Conservation (phyloP, 2,797 vertebrate species). For the Neoniphon sammara region DNA sequence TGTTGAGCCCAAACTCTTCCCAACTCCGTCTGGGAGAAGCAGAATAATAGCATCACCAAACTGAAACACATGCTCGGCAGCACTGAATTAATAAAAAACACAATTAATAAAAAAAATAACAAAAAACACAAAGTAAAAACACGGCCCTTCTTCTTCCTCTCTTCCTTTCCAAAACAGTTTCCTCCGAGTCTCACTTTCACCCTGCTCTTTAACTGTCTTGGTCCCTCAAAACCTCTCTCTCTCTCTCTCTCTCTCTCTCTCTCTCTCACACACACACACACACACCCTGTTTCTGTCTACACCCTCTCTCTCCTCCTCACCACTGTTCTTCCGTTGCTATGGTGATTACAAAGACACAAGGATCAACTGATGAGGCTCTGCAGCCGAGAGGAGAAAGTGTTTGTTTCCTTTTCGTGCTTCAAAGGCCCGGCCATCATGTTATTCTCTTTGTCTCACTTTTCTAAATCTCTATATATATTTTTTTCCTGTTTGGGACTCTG, state of each 20-base stretch:
- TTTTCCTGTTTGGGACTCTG: slow-evolving; percentile 16
- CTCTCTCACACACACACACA: too few species aligned
- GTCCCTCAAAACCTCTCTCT: slow-evolving; percentile 34
- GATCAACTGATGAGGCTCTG: slow-evolving; percentile 54
- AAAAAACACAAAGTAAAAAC: slow-evolving; percentile 4
- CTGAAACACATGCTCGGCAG: slow-evolving; percentile 65
- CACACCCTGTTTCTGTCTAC: slow-evolving; percentile 63
- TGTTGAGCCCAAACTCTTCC: slow-evolving; percentile 61
- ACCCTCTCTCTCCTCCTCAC: slow-evolving; percentile 71
- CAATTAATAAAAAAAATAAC: neutral
- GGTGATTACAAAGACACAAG: slow-evolving; percentile 60
- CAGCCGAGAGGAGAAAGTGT: slow-evolving; percentile 30
- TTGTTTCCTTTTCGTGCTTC: slow-evolving; percentile 8
- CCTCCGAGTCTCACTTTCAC: slow-evolving; percentile 47
- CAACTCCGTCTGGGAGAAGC: slow-evolving; percentile 60
- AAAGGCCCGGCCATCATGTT: neutral
- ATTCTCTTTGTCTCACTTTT: slow-evolving; percentile 4
- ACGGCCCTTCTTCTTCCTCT: slow-evolving; percentile 21
- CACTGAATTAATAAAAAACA: neutral
- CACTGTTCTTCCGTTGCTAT: slow-evolving; percentile 65
- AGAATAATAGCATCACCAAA: slow-evolving; percentile 70
- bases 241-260: slow-evolving; percentile 37
- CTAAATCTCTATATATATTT: neutral
- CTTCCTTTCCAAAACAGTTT: slow-evolving; percentile 44
- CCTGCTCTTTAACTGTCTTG: slow-evolving; percentile 27